Evolutionary conservation across 2,113 vertebrate genomes (phyloP), one percentile per base, ranked within the genome.

Genomic region (Tautogolabrus adspersus): DNA sequence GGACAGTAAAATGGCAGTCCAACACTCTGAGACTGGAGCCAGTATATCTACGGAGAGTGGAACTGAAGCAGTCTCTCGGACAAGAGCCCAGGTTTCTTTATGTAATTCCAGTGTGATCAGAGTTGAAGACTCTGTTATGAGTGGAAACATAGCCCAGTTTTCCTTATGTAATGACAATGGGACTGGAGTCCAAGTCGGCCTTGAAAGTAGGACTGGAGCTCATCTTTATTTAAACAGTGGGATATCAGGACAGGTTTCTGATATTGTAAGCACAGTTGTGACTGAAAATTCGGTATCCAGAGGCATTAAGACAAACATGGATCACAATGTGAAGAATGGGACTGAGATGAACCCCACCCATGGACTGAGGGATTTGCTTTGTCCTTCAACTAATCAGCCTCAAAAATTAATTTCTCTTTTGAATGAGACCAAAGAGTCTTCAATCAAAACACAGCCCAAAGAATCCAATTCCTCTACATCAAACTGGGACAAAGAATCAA

Each of bases 81-180:
- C 51, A n/a, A 61, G 46, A 72, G 69, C 78, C 81, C 73, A 64
- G 40, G 46, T 65, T 76, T 64, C 89, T 82, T 78, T 82, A 78
- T 81, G 81, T 63, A 66, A 75, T 67, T 21, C 37, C 75, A 66
- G 72, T 66, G 70, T 38, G 52, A 86, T 72, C 42, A 26, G 56
- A 62, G 71, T 55, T 26, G 74, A 75, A 55, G 66, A 73, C 42
- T 67, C 65, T 10, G 44, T 51, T 55, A 19, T 66, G 55, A 51
- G 44, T 47, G 68, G 64, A 65, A 83, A 56, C 37, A 70, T 47
- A 76, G 69, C 72, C 75, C 86, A 77, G 66, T n/a, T 75, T 57
- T 65, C 72, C 54, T 75, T 72, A 75, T 67, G 58, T 64, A 82
- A 81, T 37, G 72, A 69, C 30, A 56, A 49, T 30, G 75, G 66